Base-by-base conservation (phyloP, 1,140 invertebrate species). In the Drosophila repletoides region DNA sequence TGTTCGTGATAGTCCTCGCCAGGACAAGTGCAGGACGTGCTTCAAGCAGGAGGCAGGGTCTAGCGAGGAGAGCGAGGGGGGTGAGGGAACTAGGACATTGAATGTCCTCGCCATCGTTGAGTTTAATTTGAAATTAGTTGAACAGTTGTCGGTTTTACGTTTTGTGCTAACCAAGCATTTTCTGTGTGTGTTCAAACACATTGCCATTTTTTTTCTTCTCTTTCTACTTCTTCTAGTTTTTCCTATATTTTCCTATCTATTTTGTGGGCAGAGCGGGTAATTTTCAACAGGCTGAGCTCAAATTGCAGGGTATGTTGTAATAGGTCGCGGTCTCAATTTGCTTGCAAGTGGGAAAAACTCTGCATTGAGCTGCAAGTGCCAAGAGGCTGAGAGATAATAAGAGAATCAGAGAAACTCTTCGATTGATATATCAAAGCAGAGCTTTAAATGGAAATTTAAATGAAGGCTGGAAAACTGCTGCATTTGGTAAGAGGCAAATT, bases 51-150 rank as follows among this genome's bases (percentile, higher is more conserved):
- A 15, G 3, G 9, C 17, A 9, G 3, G 19, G 2, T 5, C n/a
- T 10, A 10, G 5, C 19, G 41, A 14, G 21, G 10, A 21, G 17
- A 15, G 19, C 9, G 10, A 14, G 21, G 2, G 2, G 2, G 24
- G 19, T 10, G 10, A 28, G 22, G 55, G n/a, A n/a, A n/a, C 43
- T 24, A 52, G 48, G 41, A 31, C 34, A 48, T 58, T 34, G 33
- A 58, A 58, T 21, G 72, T 63, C 45, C 56, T 53, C 19, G 52
- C 53, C 73, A 72, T 77, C 74, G 56, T 77, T 72, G 68, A 76
- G 69, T 77, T 76, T 77, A 77, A 77, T 77, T 77, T 72, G 68
- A 77, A 77, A 77, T 77, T 77, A 77, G 74, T 77, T 77, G 73
- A 77, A 72, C 74, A 77, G 56, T 76, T 77, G 74, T 59, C 74